These are phyloP conservation scores for Monodelphis domestica DNA, from an alignment of 2,797 vertebrate genomes.

Conservation along the genomic window DNA sequence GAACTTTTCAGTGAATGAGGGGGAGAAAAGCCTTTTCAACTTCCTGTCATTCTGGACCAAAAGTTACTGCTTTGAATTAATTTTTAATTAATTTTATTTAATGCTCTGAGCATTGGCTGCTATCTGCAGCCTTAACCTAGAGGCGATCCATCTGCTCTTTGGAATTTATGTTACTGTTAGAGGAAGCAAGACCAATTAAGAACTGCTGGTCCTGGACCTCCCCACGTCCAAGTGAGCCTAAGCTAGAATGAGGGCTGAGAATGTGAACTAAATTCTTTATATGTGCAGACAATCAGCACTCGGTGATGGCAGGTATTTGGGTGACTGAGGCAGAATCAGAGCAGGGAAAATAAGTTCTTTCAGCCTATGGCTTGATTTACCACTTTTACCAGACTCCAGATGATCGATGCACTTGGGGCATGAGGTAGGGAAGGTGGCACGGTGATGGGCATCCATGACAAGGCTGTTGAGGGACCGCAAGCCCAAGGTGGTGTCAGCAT, in stretches of 20 bases:
- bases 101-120: background rate
- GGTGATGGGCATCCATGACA: background rate
- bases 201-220: too few species aligned
- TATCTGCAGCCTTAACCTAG: background rate
- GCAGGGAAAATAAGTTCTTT: background rate
- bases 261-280: background rate
- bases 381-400: background rate
- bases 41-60: background rate
- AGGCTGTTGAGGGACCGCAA: background rate
- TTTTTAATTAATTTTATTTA: too few species aligned
- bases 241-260: background rate
- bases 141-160: slow-evolving; percentile 26
- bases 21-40: background rate
- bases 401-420: background rate
- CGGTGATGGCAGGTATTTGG: background rate
- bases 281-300: background rate
- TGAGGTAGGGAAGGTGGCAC: background rate
- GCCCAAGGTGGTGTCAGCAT: background rate
- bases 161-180: background rate
- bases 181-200: background rate
- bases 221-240: background rate
- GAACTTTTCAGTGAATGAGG: background rate
- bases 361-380: background rate
- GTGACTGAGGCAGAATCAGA: background rate
- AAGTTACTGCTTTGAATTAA: slow-evolving; percentile 4